Conservation (phyloP, 2,888 invertebrate genomes). For the Lasioglossum malachurum region DNA sequence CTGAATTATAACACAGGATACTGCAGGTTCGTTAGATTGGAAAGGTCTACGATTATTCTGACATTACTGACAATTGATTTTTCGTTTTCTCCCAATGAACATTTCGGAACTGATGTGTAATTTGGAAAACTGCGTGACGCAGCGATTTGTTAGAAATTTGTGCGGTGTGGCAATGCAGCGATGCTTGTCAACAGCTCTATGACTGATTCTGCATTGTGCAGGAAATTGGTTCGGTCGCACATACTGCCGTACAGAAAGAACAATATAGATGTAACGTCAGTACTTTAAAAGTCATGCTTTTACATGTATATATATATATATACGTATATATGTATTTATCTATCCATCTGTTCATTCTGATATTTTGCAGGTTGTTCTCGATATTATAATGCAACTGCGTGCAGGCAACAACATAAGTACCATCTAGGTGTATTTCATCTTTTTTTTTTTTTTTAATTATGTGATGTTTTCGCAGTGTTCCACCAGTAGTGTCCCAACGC, state of each 20-base stretch:
- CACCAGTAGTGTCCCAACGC: conserved; percentile 81
- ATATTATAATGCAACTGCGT: conserved; percentile 65
- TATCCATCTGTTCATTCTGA: conserved; percentile 62
- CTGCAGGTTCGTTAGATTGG: conserved; percentile 62
- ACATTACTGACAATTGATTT: conserved; percentile 59
- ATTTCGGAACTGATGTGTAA: conserved; percentile 62
- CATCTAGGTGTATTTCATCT: conserved; percentile 75
- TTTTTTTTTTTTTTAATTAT: conserved; percentile 67
- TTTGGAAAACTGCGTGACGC: conserved; percentile 66
- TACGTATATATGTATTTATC: conserved; percentile 61
- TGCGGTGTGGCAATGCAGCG: conserved; percentile 68
- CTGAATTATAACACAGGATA: conserved; percentile 48
- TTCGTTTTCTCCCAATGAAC: conserved; percentile 48
- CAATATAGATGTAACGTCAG: conserved; percentile 59
- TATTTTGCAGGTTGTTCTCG: conserved; percentile 63
- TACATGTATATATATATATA: conserved; percentile 55
- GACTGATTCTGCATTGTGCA: conserved; percentile 59
- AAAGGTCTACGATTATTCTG: conserved; percentile 68
- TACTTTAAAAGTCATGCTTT: conserved; percentile 62
- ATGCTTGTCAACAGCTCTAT: conserved; percentile 63
- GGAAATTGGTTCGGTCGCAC: conserved; percentile 57
- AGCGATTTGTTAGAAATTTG: conserved; percentile 58
- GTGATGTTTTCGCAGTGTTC: conserved; percentile 79
- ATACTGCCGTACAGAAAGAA: conserved; percentile 62
- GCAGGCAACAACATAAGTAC: conserved; percentile 66